phyloP scores from a whole-genome alignment of 2,797 vertebrate genomes.

The Leptodactylus fallax region DNA sequence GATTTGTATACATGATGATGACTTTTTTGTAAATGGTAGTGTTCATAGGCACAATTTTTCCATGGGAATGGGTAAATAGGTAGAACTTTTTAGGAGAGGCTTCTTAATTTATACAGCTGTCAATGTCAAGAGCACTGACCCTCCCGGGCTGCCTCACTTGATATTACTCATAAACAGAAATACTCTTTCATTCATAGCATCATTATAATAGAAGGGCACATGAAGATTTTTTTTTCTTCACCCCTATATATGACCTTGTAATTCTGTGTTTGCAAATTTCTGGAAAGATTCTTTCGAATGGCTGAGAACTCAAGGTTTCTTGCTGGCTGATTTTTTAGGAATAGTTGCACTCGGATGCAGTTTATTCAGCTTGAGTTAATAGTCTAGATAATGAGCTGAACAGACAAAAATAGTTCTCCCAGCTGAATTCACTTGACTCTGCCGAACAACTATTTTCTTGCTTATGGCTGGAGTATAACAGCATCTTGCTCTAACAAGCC shows the following conservation, averaged over 20 bases:
- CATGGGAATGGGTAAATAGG: no score
- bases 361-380: slow-evolving; percentile 47
- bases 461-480: slow-evolving; percentile 22
- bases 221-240: neutral
- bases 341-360: slow-evolving; percentile 24
- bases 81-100: neutral
- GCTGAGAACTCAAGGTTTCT: slow-evolving; percentile 13
- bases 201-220: neutral
- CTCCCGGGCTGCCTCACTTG: neutral
- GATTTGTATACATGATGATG: no score
- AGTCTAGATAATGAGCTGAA: slow-evolving; percentile 54
- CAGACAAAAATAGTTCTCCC: slow-evolving; percentile 47
- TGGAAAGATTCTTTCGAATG: neutral
- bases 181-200: neutral
- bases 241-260: slow-evolving; percentile 7
- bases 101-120: neutral
- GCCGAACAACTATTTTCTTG: slow-evolving; percentile 27
- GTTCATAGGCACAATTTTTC: no score
- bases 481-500: slow-evolving; percentile 14
- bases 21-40: no score
- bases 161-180: neutral
- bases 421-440: slow-evolving; percentile 22
- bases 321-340: slow-evolving; percentile 16
- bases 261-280: neutral
- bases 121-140: neutral